A percentile compares a stretch with the other conserved stretches of the same genome.
Conservation (phyloP, 2,797 vertebrate genomes). For the Rhinella marina region DNA sequence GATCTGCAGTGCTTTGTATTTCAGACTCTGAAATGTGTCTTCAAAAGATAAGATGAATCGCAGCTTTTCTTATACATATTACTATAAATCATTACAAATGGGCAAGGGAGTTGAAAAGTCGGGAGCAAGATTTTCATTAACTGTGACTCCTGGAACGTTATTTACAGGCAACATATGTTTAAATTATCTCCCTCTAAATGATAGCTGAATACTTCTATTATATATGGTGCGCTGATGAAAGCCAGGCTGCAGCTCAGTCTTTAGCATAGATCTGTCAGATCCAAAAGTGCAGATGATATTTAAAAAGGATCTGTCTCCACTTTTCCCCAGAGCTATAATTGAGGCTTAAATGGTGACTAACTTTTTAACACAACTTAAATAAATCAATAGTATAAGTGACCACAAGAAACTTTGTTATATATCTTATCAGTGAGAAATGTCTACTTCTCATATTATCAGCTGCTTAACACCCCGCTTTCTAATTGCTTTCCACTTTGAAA, state of each 20-base stretch:
- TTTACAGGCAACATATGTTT: slow-evolving; percentile 4
- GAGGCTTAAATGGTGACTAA: neutral
- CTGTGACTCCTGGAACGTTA: slow-evolving; percentile 23
- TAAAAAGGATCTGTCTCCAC: neutral
- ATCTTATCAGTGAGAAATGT: no score
- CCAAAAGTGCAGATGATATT: neutral
- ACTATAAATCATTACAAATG: slow-evolving; percentile 61
- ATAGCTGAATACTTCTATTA: neutral
- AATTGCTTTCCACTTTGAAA: no score
- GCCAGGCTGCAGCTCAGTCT: neutral
- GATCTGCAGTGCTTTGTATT: slow-evolving; percentile 46
- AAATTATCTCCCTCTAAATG: slow-evolving; percentile 13
- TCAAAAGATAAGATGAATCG: slow-evolving; percentile 65
- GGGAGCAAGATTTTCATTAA: slow-evolving; percentile 16
- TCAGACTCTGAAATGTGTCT: slow-evolving; percentile 65
- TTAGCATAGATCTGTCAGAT: neutral
- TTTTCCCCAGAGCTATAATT: neutral
- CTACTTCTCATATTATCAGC: no score
- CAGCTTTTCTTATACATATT: slow-evolving; percentile 28
- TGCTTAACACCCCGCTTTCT: no score
- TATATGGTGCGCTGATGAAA: neutral
- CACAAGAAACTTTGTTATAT: no score
- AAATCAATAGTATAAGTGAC: no score
- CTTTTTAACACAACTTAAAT: no score
- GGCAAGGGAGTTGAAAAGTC: slow-evolving; percentile 56